Base-by-base conservation (phyloP, 1,140 invertebrate genomes). In the Philopotamus ludificatus region DNA sequence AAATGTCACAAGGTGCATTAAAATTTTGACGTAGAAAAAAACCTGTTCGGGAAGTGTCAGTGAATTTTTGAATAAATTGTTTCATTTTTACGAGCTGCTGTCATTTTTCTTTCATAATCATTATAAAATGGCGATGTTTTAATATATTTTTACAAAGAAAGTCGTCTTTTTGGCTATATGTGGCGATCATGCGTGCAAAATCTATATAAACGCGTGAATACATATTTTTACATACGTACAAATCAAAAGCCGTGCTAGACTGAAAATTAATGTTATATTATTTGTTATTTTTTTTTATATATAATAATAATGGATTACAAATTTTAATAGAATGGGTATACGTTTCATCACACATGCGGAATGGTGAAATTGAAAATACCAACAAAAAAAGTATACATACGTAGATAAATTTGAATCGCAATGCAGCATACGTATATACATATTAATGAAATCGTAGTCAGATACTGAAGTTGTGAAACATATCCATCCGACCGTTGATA, bases 1-100 rank as follows among this genome's bases (percentile, higher is more conserved):
- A 47, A 47, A 47, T 47, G 44, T 47, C 44, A 47, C 15, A 16
- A 8, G 44, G 44, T 47, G 18, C 44, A 47, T 47, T 47, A 8
- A 15, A 47, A 16, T 15, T 8, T 39, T n/a, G 34, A 34, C 4
- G 28, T 34, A 34, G 28, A 34, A 34, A 34, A n/a, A 12, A 47
- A 47, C 18, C 18, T 12, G 28, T 34, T 34, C 28, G 28, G 28
- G 44, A 47, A 47, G 44, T 20, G 18, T 7, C 8, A 47, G 44
- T 8, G 44, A 8, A 16, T 47, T 39, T 47, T 4, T 47, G 44
- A 47, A 47, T 47, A 47, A 34, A 7, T 34, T 12, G 12, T 34
- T 34, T 34, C 28, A 7, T 34, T 34, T 34, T 34, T 34, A 7
- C 4, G 4, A 12, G 28, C 28, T 34, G 28, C 28, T 34, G 28